Evolutionary conservation across 1,140 invertebrate genomes (phyloP), one percentile per base, ranked within the genome.

Genomic region (Drosophila ironensis): DNA sequence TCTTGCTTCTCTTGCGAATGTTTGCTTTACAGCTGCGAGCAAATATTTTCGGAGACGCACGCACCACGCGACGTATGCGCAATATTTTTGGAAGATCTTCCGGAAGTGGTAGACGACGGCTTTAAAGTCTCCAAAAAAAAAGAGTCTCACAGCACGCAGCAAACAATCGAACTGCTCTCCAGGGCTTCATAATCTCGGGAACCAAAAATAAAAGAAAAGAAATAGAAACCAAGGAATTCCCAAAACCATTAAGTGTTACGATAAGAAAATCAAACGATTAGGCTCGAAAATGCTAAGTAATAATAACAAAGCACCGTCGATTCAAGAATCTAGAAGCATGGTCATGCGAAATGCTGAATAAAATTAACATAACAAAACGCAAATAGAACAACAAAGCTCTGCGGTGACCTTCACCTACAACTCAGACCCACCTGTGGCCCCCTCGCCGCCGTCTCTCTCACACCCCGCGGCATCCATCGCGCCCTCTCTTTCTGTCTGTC

Each of bases 391-490:
- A 46, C 60, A 33, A 12, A 35, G 17, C n/a, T n/a, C n/a, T n/a
- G n/a, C 24, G 24, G 16, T 48, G 70, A 72, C 70, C 70, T 72
- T 72, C 70, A 72, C 70, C 70, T 72, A 72, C 57, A 72, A 72
- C 30, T 76, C 60, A 33, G 41, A 53, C 25, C 28, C 51, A 51
- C 30, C 56, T 47, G 33, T n/a, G 8, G 5, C 25, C 25, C 19
- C 20, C 20, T 11, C 22, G 14, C 40, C 28, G 33, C 51, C 42
- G 9, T 37, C 30, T 6, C 16, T 33, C 4, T n/a, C n/a, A n/a
- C n/a, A n/a, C 17, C 28, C 20, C 2, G 5, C 14, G 28, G 0
- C 16, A n/a, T 28, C n/a, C 1, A 3, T 17, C 51, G 22, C 51
- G 35, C 14, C 44, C 25, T 6, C 17, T 27, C 9, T 17, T 24